Evolutionary conservation across 2,888 invertebrate genomes (phyloP), one percentile per base, ranked within the genome.

Genomic region (Metacarcinus magister): DNA sequence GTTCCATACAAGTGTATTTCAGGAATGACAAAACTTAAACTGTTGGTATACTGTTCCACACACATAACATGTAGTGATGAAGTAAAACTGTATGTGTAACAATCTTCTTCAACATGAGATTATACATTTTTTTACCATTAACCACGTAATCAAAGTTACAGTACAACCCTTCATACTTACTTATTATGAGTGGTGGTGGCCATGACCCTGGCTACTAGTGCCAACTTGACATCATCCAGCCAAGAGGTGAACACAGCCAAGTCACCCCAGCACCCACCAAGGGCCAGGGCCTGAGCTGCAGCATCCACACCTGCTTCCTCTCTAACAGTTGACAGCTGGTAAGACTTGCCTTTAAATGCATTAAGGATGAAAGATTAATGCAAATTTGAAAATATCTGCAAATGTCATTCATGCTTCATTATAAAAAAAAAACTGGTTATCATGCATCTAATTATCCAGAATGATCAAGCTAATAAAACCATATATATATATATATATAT

Each of bases 201-300:
- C 60, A 94, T 19, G 43, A 96, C 23, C 87, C 94, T 60, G n/a
- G 94, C 67, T 8, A 95, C 7, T 5, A 96, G 89, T 75, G 96
- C 19, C 23, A 67, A 60, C 54, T 54, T 92, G 5, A 32, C 13
- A 60, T 96, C 94, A 13, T 92, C 93, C 54, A 96, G 19, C 16
- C 92, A 54, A 0, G 28, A 87, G 13, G 96, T 54, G 5, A 96
- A 32, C 19, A 48, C 60, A 28, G 94, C 46, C 0, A 96, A 54
- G 60, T 96, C 95, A 13, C 44, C 54, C 96, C 96, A 96, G 48
- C 94, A 48, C 5, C 96, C 96, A 46, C 94, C 94, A 43, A 96
- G 44, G 0, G 87, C 92, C 87, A 96, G 44, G 8, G 95, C 92
- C 54, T 95, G 87, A 39, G 82, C 96, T 39, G 89, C 92, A n/a